Conservation (phyloP, 2,888 invertebrate species). For the Ischnura elegans region DNA sequence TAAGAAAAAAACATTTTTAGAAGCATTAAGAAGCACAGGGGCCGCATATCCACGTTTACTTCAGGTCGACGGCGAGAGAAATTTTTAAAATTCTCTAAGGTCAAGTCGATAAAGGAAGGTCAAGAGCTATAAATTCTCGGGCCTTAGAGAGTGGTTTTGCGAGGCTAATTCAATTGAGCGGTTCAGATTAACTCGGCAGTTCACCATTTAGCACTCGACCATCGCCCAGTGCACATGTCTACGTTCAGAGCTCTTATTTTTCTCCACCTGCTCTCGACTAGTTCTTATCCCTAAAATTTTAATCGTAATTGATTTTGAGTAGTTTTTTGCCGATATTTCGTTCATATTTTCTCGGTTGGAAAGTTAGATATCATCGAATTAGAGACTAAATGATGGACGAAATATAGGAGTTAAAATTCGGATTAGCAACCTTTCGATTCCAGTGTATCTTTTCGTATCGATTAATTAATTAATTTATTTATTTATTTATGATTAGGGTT, state of each 20-base stretch:
- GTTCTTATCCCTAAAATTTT: neutral
- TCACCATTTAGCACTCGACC: neutral
- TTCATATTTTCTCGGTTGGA: no score
- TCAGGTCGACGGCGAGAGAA: neutral
- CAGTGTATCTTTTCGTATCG: no score
- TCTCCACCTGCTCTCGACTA: neutral
- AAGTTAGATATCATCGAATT: no score
- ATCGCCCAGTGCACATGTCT: neutral
- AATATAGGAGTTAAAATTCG: no score
- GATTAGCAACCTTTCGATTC: no score
- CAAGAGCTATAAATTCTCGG: neutral
- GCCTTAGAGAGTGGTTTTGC: neutral
- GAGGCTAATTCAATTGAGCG: constrained; percentile 45
- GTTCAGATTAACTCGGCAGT: neutral
- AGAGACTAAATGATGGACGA: no score
- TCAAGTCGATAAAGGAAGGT: neutral
- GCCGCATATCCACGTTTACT: neutral
- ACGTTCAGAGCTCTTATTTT: neutral
- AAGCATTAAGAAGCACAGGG: no score
- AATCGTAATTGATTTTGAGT: neutral
- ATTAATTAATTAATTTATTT: no score
- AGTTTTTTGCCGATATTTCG: neutral
- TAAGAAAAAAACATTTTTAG: neutral
- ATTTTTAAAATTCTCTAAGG: neutral
- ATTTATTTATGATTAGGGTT: no score